Base-by-base conservation (phyloP, 2,888 invertebrate species). In the Xylota segnis region DNA sequence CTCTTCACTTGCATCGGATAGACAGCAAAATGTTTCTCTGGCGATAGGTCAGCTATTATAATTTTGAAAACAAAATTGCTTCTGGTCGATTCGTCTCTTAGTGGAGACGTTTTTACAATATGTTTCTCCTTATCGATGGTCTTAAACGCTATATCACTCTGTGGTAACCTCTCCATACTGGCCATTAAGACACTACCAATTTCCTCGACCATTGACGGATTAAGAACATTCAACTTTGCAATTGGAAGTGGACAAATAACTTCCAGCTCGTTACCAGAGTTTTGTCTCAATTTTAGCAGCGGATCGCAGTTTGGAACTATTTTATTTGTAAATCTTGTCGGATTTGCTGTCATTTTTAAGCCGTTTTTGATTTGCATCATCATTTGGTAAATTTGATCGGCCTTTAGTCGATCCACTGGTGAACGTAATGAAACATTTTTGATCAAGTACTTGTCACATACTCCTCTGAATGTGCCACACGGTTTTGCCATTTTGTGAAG, bases 311-410 rank as follows among this genome's bases (percentile, higher is more conserved):
- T 7, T 9, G 81, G 54, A 37, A 86, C n/a, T 23, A 86, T 16
- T 71, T 81, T 86, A 23, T 66, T 76, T 2, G 81, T 56, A 10
- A 72, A 76, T 6, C 6, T 34, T 4, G 4, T 29, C 4, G 84
- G 84, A 16, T 61, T 86, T n/a, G 52, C 18, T 9, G 59, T 72
- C 61, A 81, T 40, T 7, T 59, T 18, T 5, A 72, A 27, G 10
- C 84, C 84, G 4, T 76, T 66, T 6, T 66, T 61, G 3, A 56
- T 29, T 6, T 59, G 37, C n/a, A 65, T 61, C 81, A 81, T 86
- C 10, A 47, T 56, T 16, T 66, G 14, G 43, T 50, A 86, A 14
- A 86, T 66, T 18, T 66, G 47, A 34, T 81, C 76, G 12, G 58
- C 52, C 6, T 63, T 71, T 5, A 66, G 34, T 12, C 18, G 45